Evolutionary conservation across 1,140 invertebrate species (phyloP), one percentile per base, ranked within the genome.

Genomic region (Linepithema humile): DNA sequence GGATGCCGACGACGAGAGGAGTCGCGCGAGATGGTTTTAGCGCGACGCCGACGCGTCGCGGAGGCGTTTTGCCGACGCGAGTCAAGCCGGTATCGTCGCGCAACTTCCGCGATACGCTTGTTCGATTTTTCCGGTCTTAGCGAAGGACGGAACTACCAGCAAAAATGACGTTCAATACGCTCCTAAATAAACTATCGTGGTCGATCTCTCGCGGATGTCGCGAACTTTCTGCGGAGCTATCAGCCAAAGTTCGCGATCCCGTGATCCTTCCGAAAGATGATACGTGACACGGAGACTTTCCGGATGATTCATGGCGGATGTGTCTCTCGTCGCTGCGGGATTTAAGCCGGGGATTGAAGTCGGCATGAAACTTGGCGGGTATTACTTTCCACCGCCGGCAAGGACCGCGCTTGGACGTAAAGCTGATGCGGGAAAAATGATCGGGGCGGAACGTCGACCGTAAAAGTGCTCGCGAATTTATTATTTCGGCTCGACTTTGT

Each of bases 341-440:
- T 78, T 78, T 67, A 78, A 78, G 75, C 20, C 75, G 45, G 32
- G 32, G 74, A 67, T 67, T 78, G 60, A 78, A 67, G 60, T 53
- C 74, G 32, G 43, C 43, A 50, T 35, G 60, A 65, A 78, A 67
- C 59, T 64, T 50, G 26, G 17, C 45, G 32, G 7, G 17, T 53
- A 38, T 78, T 53, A 53, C 74, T 53, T 40, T 12, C 15, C 10
- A 10, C 12, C 15, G 32, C 64, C 62, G 35, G 23, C 45, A 40
- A 53, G 45, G 32, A 67, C 32, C 15, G 48, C 26, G 35, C 62
- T 38, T 26, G 32, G 60, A 69, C 60, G 12, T 69, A 78, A 69
- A 78, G 62, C 35, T 78, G 75, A 69, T 69, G 48, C 48, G 48
- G 48, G 35, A 80, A 26, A 69, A 55, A 80, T 55, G 75, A 69